These are phyloP conservation scores for Enteromius thamalakanensis DNA, from an alignment of 2,797 vertebrate genomes.

Conservation along the genomic window DNA sequence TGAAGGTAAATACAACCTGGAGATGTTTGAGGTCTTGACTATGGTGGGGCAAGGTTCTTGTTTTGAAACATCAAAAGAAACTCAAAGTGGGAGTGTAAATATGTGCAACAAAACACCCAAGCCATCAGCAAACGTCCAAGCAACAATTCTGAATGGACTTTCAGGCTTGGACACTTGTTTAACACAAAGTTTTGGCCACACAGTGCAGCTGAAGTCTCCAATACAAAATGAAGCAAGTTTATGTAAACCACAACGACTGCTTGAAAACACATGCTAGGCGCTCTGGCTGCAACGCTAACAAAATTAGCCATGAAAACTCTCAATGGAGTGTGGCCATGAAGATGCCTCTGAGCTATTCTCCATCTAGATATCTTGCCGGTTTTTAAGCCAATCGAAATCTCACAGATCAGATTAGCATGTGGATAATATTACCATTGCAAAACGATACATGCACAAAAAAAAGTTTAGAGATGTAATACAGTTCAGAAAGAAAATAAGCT, in stretches of 20 bases:
- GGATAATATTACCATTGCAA: constrained; percentile 6
- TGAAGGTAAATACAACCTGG: neutral
- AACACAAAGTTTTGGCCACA: constrained; percentile 49
- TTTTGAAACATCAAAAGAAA: constrained; percentile 15
- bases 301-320: constrained; percentile 59
- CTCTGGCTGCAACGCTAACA: constrained; percentile 48
- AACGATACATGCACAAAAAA: neutral
- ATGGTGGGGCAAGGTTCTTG: constrained; percentile 2
- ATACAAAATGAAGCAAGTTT: constrained; percentile 39
- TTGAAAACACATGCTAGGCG: constrained; percentile 43
- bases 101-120: constrained; percentile 44
- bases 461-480: neutral
- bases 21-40: constrained; percentile 17
- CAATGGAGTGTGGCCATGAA: constrained; percentile 55
- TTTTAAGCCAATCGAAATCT: constrained; percentile 38
- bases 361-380: constrained; percentile 16
- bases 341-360: constrained; percentile 53
- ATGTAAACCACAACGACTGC: constrained; percentile 59
- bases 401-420: constrained; percentile 24
- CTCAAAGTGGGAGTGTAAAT: constrained; percentile 47
- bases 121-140: constrained; percentile 43
- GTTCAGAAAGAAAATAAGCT: neutral
- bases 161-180: constrained; percentile 49
- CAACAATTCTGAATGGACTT: constrained; percentile 34
- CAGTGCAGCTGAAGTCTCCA: constrained; percentile 35